phyloP scores from a whole-genome alignment of 2,888 invertebrate genomes.

The Brachypalpus laphriformis region DNA sequence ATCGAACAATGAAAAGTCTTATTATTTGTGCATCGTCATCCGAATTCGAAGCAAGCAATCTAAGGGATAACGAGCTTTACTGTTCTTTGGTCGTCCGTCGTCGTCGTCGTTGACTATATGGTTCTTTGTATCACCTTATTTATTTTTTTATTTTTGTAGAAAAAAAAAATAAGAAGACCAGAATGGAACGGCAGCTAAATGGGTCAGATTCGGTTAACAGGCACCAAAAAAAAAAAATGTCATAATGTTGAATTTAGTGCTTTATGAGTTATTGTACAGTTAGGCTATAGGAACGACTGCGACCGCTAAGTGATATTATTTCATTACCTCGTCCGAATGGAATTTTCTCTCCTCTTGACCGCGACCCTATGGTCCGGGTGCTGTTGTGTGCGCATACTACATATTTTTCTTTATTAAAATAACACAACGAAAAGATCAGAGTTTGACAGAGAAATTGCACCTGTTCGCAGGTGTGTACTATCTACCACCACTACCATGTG shows the following conservation, averaged over 20 bases:
- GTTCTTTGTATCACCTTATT: conserved; percentile 30
- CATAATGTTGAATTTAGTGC: conserved; percentile 60
- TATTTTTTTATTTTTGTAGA: background rate
- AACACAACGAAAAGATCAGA: conserved; percentile 54
- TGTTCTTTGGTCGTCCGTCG: conserved; percentile 39
- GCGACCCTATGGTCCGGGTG: conserved; percentile 29
- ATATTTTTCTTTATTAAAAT: conserved; percentile 8
- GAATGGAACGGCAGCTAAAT: conserved; percentile 53
- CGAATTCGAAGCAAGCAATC: conserved; percentile 42
- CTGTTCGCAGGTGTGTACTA: conserved; percentile 60
- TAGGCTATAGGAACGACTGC: conserved; percentile 19
- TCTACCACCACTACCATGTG: conserved; percentile 23
- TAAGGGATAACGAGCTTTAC: conserved; percentile 66
- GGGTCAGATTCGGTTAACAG: conserved; percentile 58
- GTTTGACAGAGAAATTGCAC: conserved; percentile 70
- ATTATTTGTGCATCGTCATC: conserved; percentile 55
- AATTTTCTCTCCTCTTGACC: conserved; percentile 48
- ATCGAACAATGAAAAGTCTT: conserved; percentile 41
- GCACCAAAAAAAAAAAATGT: conserved; percentile 53
- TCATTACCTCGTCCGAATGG: conserved; percentile 51
- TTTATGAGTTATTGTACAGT: conserved; percentile 59
- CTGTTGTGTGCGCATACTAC: conserved; percentile 12
- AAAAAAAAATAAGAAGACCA: conserved; percentile 19
- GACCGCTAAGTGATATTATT: conserved; percentile 43
- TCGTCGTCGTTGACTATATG: conserved; percentile 20